Conservation (phyloP, 2,113 vertebrate genomes). For the Sorex fumeus region DNA sequence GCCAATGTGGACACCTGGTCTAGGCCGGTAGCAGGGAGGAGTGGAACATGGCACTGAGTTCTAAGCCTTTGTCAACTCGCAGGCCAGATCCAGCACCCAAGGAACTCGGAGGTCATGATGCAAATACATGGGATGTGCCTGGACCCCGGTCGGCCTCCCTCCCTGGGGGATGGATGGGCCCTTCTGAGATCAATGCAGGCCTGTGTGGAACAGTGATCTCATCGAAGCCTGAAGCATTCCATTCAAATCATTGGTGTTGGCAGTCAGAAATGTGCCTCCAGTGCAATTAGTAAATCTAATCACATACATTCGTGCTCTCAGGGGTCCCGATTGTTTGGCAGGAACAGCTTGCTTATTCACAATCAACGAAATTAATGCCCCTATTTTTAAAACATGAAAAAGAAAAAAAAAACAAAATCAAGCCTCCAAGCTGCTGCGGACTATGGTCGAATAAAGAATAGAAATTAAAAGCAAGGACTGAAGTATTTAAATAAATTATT, state of each 20-base stretch:
- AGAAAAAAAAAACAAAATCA: slow-evolving; percentile 51
- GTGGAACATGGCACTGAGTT: background rate
- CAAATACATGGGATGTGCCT: accelerated
- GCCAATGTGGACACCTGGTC: background rate
- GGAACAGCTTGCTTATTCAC: slow-evolving; percentile 76
- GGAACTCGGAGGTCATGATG: background rate
- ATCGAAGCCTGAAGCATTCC: slow-evolving; percentile 52
- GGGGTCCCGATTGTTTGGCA: slow-evolving; percentile 69
- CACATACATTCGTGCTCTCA: slow-evolving; percentile 76
- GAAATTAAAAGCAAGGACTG: slow-evolving; percentile 59
- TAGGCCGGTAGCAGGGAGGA: background rate
- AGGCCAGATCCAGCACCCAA: background rate
- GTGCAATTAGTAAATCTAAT: slow-evolving; percentile 77
- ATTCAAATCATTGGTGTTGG: slow-evolving; percentile 48
- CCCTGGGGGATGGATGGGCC: background rate
- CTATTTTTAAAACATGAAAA: slow-evolving; percentile 73
- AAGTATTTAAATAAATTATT: slow-evolving; percentile 56
- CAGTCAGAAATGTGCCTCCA: slow-evolving; percentile 63
- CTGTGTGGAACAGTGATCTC: slow-evolving; percentile 51
- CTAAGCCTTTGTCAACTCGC: background rate
- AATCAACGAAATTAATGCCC: slow-evolving; percentile 65
- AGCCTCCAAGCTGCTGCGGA: slow-evolving; percentile 30
- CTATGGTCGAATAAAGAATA: slow-evolving; percentile 57
- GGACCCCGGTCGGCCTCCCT: background rate
- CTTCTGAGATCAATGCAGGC: slow-evolving; percentile 43